These are phyloP conservation scores for Drosophila subquinaria DNA, from an alignment of 2,888 invertebrate genomes.

Conservation along the genomic window DNA sequence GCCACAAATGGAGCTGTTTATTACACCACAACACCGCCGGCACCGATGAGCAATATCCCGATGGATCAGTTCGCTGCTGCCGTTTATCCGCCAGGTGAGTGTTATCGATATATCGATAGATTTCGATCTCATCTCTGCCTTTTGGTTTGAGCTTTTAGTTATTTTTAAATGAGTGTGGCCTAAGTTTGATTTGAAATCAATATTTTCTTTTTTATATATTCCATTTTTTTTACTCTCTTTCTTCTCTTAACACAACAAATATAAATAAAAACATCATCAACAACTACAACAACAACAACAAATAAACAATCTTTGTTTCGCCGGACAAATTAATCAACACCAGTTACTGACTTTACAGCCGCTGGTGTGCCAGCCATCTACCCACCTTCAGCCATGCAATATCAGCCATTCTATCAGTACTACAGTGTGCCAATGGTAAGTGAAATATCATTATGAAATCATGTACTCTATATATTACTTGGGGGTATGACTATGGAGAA, in stretches of 20 bases:
- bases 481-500: too few relatives aligned
- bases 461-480: too few relatives aligned
- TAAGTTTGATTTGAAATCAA: conserved; percentile 52
- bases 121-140: not conserved
- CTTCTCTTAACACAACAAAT: conserved; percentile 43
- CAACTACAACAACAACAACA: conserved; percentile 45
- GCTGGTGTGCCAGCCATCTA: conserved; percentile 86
- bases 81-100: conserved; percentile 86
- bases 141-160: conserved; percentile 26
- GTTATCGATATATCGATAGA: conserved; percentile 3
- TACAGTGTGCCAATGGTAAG: conserved; percentile 86
- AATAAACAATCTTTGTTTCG: conserved; percentile 33
- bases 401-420: conserved; percentile 86
- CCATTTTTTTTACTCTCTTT: conserved; percentile 64
- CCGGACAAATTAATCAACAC: conserved; percentile 70
- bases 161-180: conserved; percentile 5
- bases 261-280: conserved; percentile 30
- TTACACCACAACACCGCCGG: conserved; percentile 86
- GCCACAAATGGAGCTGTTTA: conserved; percentile 86
- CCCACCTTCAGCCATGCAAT: conserved; percentile 86
- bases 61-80: conserved; percentile 86
- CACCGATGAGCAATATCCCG: conserved; percentile 86
- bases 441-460: conserved; percentile 5
- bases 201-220: conserved; percentile 65
- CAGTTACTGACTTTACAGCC: conserved; percentile 84